These are phyloP conservation scores for Melanophora roralis DNA, from an alignment of 2,888 invertebrate genomes.

Conservation along the genomic window DNA sequence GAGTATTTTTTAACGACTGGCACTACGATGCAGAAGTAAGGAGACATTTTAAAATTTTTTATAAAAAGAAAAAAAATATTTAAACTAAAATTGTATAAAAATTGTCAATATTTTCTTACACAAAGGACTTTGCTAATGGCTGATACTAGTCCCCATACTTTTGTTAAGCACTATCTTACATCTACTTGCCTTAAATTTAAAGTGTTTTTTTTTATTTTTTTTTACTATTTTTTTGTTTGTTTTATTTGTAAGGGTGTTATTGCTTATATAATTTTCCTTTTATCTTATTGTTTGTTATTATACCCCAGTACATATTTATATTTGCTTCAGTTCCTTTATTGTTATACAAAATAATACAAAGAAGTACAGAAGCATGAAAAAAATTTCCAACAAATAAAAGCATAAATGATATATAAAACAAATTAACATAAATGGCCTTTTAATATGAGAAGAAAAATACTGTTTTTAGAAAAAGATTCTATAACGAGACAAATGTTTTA, in stretches of 20 bases:
- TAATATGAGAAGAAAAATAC: conserved; percentile 8
- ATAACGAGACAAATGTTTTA: no score
- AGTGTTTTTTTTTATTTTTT: not conserved
- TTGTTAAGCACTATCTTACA: not conserved
- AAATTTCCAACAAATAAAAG: not conserved
- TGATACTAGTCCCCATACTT: not conserved
- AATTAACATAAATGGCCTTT: conserved; percentile 45
- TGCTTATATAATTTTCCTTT: conserved; percentile 3
- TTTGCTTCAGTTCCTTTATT: conserved; percentile 59
- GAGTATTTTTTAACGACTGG: not conserved
- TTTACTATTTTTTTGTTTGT: no score
- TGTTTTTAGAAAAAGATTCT: not conserved
- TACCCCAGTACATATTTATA: conserved; percentile 47
- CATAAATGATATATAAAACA: conserved; percentile 24
- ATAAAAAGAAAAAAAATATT: not conserved
- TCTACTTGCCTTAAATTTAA: not conserved
- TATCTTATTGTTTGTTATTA: conserved; percentile 31
- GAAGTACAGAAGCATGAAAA: not conserved
- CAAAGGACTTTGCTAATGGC: no score
- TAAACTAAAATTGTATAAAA: not conserved
- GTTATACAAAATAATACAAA: conserved; percentile 53
- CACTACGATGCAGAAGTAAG: not conserved
- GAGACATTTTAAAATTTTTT: not conserved
- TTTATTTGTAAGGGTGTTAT: not conserved
- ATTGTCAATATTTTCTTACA: not conserved